phyloP scores from a whole-genome alignment of 37 sponge, comb jelly and placozoan species.

The Halisarca cf. caerulea region DNA sequence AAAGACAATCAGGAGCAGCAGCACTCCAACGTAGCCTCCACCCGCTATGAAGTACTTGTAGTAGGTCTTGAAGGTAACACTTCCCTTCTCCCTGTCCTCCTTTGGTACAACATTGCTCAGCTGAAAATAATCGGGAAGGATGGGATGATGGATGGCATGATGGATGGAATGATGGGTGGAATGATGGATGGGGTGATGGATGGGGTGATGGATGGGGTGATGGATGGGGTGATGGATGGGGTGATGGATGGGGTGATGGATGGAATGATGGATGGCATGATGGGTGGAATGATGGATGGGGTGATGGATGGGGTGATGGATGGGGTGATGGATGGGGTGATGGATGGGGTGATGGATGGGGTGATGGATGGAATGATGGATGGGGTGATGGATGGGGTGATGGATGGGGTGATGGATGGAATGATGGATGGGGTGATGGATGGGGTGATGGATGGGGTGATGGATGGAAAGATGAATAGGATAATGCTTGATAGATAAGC shows the following conservation, averaged over 20 bases:
- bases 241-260: neutral
- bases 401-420: neutral
- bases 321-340: neutral
- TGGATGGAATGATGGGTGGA: too few relatives aligned
- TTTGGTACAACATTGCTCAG: constrained; percentile 20
- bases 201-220: too few relatives aligned
- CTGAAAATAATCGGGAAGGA: neutral
- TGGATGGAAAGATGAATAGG: neutral
- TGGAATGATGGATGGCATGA: too few relatives aligned
- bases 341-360: neutral
- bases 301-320: too few relatives aligned
- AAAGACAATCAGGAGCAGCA: constrained; percentile 24
- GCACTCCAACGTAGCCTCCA: constrained; percentile 5
- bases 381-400: neutral
- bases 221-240: neutral
- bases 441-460: neutral
- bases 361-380: neutral
- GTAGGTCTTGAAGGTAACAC: constrained; percentile 25
- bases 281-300: too few relatives aligned
- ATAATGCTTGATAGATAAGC: too few relatives aligned
- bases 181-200: too few relatives aligned
- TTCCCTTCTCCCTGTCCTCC: constrained; percentile 30
- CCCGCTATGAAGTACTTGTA: constrained; percentile 20
- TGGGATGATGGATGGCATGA: neutral
- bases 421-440: neutral